phyloP scores from a whole-genome alignment of 2,113 vertebrate species.

The Tautogolabrus adspersus region DNA sequence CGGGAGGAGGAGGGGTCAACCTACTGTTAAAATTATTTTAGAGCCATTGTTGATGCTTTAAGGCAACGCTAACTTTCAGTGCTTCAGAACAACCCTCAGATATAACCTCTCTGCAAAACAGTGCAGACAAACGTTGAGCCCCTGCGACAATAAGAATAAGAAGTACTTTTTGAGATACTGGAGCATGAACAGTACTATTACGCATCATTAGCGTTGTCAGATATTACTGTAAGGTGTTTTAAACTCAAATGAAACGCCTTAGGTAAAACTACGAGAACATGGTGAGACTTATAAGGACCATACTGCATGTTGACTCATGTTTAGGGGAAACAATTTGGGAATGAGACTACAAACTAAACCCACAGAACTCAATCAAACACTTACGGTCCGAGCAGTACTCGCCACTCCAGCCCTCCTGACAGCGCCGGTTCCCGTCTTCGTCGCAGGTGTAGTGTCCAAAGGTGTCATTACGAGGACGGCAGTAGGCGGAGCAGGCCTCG shows the following conservation, averaged over 20 bases:
- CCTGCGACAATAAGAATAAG: too few relatives aligned
- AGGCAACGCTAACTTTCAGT: background rate
- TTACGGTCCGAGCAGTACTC: slow-evolving; percentile 86
- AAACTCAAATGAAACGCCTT: too few relatives aligned
- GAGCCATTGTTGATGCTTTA: background rate
- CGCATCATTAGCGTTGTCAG: too few relatives aligned
- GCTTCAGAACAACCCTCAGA: too few relatives aligned
- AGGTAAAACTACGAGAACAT: background rate
- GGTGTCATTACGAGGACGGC: slow-evolving; percentile 85
- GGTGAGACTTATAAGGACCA: background rate
- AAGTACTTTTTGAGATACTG: too few relatives aligned
- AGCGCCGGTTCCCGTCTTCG: slow-evolving; percentile 69
- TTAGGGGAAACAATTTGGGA: too few relatives aligned
- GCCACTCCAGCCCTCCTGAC: slow-evolving; percentile 85
- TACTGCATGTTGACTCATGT: background rate
- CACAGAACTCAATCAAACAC: slow-evolving; percentile 26
- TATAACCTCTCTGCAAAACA: too few relatives aligned
- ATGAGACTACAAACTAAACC: too few relatives aligned
- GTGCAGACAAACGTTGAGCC: too few relatives aligned
- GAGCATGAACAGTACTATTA: too few relatives aligned
- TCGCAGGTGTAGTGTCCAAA: slow-evolving; percentile 87
- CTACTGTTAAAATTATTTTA: slow-evolving; percentile 5
- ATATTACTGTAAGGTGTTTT: too few relatives aligned
- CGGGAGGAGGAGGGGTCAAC: background rate
- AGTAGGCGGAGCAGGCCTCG: slow-evolving; percentile 86